Evolutionary conservation across 2,797 vertebrate species (phyloP).

Genomic region (Argya squamiceps): DNA sequence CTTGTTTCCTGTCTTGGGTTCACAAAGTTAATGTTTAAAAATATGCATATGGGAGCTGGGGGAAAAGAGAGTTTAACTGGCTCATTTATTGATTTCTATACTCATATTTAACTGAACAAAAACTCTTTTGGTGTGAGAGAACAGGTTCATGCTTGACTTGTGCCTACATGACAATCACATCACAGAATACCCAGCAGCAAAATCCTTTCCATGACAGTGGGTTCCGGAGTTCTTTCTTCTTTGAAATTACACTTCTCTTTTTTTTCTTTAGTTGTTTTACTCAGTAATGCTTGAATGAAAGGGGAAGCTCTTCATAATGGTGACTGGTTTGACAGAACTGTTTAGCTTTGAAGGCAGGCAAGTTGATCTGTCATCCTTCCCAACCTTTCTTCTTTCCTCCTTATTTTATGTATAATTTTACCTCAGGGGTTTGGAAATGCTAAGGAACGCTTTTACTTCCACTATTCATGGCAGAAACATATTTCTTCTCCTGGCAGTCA

Average conservation of each 20-base stretch:
- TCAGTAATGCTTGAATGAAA: constrained; percentile 28
- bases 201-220: constrained; percentile 38
- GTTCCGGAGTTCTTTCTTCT: constrained; percentile 43
- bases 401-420: neutral
- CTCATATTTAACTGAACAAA: constrained; percentile 15
- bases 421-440: neutral
- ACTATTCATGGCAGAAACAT: neutral
- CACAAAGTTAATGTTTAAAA: constrained; percentile 8
- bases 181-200: constrained; percentile 29
- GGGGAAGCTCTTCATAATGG: neutral
- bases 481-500: neutral
- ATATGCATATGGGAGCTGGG: neutral
- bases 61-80: neutral
- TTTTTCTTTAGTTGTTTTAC: constrained; percentile 16
- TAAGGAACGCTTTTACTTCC: constrained; percentile 1
- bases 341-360: constrained; percentile 25
- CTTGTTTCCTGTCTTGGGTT: neutral
- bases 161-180: constrained; percentile 10
- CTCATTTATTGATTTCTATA: constrained; percentile 15
- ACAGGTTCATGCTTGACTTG: constrained; percentile 44
- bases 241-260: neutral
- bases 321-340: constrained; percentile 32
- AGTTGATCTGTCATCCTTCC: constrained; percentile 19
- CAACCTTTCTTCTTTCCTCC: neutral
- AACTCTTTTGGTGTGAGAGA: neutral